These are phyloP conservation scores for Dinomys branickii DNA, from an alignment of 2,113 vertebrate species.

Conservation along the genomic window DNA sequence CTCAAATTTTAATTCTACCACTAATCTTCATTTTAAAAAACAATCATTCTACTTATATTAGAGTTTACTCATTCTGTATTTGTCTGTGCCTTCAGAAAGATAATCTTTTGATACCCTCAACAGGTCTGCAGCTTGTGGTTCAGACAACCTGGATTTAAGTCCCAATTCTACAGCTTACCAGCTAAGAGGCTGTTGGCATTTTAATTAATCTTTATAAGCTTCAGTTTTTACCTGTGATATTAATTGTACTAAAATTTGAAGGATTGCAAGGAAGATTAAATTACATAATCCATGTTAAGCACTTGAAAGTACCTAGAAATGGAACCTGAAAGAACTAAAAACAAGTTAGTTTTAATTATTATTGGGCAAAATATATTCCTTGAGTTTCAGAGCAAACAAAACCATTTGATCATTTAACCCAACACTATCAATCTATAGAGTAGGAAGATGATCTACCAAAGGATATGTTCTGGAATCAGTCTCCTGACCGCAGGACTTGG, in stretches of 20 bases:
- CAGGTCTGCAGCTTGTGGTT: not conserved
- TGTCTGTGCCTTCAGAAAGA: not conserved
- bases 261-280: conserved; percentile 21
- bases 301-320: conserved; percentile 26
- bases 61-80: not conserved
- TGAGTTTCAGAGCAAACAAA: not conserved
- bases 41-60: not conserved
- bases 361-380: not conserved
- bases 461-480: no score
- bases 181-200: not conserved
- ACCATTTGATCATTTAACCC: not conserved
- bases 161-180: not conserved
- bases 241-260: conserved; percentile 51
- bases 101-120: not conserved
- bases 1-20: not conserved
- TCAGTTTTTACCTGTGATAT: not conserved
- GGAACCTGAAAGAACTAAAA: conserved; percentile 7
- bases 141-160: not conserved
- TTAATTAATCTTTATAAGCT: conserved; percentile 37
- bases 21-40: not conserved
- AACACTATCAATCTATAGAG: not conserved
- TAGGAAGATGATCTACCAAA: not conserved
- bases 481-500: not conserved
- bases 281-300: conserved; percentile 25
- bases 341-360: not conserved